Base-by-base conservation (phyloP, 2,797 vertebrate genomes). In the Poecilia wingei region DNA sequence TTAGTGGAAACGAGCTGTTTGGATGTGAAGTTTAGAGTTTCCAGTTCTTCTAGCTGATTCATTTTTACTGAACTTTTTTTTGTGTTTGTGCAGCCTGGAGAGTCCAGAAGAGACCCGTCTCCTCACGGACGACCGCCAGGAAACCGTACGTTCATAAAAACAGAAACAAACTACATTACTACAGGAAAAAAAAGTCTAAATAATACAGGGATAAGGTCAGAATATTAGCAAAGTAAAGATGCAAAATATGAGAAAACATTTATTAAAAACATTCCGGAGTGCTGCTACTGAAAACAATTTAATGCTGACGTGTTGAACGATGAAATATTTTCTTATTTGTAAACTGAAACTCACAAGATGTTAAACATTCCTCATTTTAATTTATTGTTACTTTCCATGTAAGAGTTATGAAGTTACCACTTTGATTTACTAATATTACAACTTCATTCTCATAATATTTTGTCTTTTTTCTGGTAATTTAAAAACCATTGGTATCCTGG, bases 81-180 rank as follows among this genome's bases (percentile, higher is more conserved):
- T 49, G 1, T 22, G 9, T 76, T 45, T 80, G 12, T 79, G 43
- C 3, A 92, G 89, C 43, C 80, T 0, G 71, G 49, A 28, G 90
- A 90, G 51, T 57, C 78, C 0, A 73, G 83, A 12, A 84, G 92
- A 82, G 93, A 94, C 73, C 25, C 13, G 1, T 93, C 90, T 3
- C 91, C 92, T 0, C 88, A 84, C 36, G 1, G 66, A 6, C 74
- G 45, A 64, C 43, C 68, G 0, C 0, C 87, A 28, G 84, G 57
- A 12, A 90, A 84, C 41, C 0, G 92, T 93, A 66, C 91, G 91
- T 88, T 51, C 51, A 45, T 33, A 28, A 13, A 28, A 43, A 57
- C 49, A 6, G 1, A 25, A 31, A 31, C 73, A 74, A 9, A n/a
- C 22, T 53, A 53, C 13, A 31, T 31, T 0, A 59, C 12, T 13